Evolutionary conservation across 2,797 vertebrate species (phyloP).

Genomic region (Tamandua tetradactyla): DNA sequence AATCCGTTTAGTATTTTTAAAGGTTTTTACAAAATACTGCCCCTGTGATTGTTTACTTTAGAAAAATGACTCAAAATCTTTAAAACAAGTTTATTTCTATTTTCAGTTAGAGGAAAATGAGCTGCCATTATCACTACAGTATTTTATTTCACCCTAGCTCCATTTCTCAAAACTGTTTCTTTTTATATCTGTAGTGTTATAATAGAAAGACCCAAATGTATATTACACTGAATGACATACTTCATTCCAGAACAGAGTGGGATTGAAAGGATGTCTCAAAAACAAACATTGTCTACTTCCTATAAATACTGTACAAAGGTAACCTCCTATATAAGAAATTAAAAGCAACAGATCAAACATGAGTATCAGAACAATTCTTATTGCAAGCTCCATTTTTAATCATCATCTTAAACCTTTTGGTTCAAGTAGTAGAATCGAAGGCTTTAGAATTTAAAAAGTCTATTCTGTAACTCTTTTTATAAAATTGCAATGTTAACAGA

Average conservation of each 20-base stretch:
- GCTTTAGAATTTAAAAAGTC: constrained; percentile 7
- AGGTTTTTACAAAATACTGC: background rate
- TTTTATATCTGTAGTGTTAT: constrained; percentile 5
- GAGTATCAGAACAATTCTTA: constrained; percentile 39
- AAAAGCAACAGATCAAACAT: constrained; percentile 18
- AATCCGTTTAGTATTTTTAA: background rate
- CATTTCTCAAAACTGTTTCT: constrained; percentile 32
- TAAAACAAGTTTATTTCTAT: constrained; percentile 37
- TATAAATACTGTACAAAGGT: constrained; percentile 31
- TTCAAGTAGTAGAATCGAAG: background rate
- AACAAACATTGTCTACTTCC: background rate
- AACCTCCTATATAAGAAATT: constrained; percentile 43
- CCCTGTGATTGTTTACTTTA: constrained; percentile 18
- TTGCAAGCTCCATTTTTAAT: constrained; percentile 29
- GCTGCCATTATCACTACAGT: background rate
- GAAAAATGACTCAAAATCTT: constrained; percentile 29
- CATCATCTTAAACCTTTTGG: constrained; percentile 25
- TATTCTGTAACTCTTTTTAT: background rate
- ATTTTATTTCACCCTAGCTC: background rate
- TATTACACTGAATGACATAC: background rate
- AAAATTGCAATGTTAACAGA: background rate
- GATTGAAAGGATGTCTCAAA: constrained; percentile 29
- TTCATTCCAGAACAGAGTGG: background rate
- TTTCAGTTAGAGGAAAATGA: background rate
- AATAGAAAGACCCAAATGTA: constrained; percentile 33